Conservation (phyloP, 2,888 invertebrate species). For the Drosophila kuntzei region DNA sequence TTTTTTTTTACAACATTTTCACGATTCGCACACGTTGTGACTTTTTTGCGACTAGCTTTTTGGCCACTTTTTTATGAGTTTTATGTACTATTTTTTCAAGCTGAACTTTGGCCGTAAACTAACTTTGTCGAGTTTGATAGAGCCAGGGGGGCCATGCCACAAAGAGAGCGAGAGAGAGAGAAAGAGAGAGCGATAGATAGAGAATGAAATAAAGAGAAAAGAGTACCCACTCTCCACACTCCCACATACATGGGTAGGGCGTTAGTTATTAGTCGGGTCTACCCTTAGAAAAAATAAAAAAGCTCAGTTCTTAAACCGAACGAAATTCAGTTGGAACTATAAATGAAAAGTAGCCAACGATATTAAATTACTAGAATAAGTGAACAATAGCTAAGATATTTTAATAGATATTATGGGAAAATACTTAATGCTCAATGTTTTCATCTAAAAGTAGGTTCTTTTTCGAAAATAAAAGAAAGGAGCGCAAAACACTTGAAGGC, state of each 20-base stretch:
- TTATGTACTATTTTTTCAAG: conserved; percentile 57
- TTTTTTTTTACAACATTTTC: conserved; percentile 61
- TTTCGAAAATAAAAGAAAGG: not conserved
- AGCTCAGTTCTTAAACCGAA: conserved; percentile 30
- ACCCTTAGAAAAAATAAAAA: conserved; percentile 35
- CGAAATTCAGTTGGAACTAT: conserved; percentile 34
- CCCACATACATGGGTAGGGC: conserved; percentile 12
- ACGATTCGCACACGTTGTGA: conserved; percentile 65
- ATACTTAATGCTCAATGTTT: no score
- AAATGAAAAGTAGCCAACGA: conserved; percentile 27
- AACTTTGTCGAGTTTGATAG: conserved; percentile 73
- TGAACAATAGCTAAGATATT: not conserved
- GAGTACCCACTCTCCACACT: not conserved
- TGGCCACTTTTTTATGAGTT: conserved; percentile 65
- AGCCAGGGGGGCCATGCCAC: conserved; percentile 21
- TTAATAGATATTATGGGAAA: not conserved
- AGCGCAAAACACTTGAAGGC: no score
- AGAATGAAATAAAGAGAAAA: not conserved
- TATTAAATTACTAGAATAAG: not conserved
- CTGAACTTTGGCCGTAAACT: conserved; percentile 76
- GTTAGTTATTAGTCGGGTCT: conserved; percentile 70
- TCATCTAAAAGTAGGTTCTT: not conserved
- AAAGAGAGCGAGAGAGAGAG: not conserved
- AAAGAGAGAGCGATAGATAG: not conserved
- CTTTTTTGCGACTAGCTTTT: conserved; percentile 70